These are phyloP conservation scores for Megalops atlanticus DNA, from an alignment of 2,113 vertebrate species.

Conservation along the genomic window DNA sequence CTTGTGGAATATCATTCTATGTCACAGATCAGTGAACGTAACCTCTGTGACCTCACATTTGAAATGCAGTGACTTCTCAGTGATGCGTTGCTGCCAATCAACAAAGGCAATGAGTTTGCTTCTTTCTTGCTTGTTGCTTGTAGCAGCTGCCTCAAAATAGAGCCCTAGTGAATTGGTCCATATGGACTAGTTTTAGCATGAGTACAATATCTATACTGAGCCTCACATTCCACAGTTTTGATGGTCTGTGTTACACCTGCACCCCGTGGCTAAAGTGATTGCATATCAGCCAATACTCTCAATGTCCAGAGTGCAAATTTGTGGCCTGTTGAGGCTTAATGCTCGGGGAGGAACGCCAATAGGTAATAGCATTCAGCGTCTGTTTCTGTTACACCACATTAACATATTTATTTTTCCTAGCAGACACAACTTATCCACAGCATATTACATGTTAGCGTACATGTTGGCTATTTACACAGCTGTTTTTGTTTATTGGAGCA, in stretches of 20 bases:
- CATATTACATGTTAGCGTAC: neutral
- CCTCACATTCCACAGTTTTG: neutral
- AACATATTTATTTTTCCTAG: conserved; percentile 3
- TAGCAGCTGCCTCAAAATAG: no score
- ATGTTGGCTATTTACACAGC: conserved; percentile 45
- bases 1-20: no score
- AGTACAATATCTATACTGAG: conserved; percentile 1
- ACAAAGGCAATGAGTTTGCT: no score
- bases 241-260: neutral
- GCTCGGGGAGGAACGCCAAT: conserved; percentile 24
- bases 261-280: conserved; percentile 7
- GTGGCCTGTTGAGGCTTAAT: conserved; percentile 30
- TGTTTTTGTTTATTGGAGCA: conserved; percentile 54
- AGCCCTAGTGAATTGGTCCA: neutral
- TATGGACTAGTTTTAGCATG: neutral
- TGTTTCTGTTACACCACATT: conserved; percentile 38
- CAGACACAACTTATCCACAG: neutral
- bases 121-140: no score
- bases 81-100: no score
- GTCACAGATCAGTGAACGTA: no score
- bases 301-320: conserved; percentile 22
- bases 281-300: neutral
- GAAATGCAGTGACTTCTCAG: no score
- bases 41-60: no score
- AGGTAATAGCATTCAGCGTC: conserved; percentile 40